Evolutionary conservation across 2,113 vertebrate species (phyloP).

Genomic region (Corythoichthys haematopterus): DNA sequence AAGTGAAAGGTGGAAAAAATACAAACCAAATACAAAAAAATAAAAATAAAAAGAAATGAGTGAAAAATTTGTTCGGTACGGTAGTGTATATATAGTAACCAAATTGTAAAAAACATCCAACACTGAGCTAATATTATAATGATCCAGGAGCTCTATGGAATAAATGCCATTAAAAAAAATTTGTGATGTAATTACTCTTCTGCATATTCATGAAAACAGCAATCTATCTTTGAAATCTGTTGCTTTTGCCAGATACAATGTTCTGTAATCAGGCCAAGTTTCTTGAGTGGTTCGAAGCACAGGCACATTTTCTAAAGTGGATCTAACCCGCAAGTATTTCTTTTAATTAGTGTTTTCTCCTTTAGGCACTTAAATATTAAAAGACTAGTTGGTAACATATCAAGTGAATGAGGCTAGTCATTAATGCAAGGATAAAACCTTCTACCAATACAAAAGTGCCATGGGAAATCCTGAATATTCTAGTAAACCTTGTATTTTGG

Average conservation of each 20-base stretch:
- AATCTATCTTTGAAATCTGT: background rate
- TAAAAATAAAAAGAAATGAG: too few species aligned
- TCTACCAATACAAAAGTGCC: background rate
- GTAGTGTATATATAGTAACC: too few species aligned
- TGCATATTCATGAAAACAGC: background rate
- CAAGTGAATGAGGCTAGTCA: background rate
- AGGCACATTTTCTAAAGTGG: background rate
- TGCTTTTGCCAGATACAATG: conserved; percentile 1
- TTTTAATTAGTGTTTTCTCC: conserved; percentile 2
- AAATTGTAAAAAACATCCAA: too few species aligned
- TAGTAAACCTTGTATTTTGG: background rate
- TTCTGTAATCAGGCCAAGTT: background rate
- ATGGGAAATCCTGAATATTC: background rate
- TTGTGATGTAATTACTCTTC: background rate
- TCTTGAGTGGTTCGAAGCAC: background rate
- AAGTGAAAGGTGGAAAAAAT: background rate
- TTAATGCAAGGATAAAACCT: background rate
- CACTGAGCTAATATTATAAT: background rate
- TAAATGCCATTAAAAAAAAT: background rate
- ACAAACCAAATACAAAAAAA: background rate
- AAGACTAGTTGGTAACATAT: background rate
- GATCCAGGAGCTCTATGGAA: background rate
- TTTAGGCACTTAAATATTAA: background rate
- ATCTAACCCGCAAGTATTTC: background rate
- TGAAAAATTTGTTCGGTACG: background rate